Conservation (phyloP, 2,113 vertebrate genomes). For the Ctenomys sociabilis region DNA sequence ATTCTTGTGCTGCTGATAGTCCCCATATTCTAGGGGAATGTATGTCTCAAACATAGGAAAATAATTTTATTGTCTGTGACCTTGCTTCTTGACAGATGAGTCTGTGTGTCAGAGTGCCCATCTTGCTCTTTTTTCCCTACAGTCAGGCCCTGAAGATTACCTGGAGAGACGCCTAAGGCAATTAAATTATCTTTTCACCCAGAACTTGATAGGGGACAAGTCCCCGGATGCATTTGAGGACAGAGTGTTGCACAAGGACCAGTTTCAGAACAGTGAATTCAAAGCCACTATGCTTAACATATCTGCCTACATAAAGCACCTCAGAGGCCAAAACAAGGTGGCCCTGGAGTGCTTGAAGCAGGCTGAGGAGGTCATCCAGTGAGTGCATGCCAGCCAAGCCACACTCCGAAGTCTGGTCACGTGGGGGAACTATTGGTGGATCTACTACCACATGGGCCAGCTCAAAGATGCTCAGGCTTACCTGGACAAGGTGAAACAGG, state of each 20-base stretch:
- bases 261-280: conserved; percentile 56
- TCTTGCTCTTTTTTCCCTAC: neutral
- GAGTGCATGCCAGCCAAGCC: neutral
- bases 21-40: neutral
- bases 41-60: neutral
- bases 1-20: neutral
- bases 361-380: conserved; percentile 50
- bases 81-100: neutral
- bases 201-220: conserved; percentile 60
- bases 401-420: conserved; percentile 66
- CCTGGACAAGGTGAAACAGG: conserved; percentile 58
- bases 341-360: conserved; percentile 65
- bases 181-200: conserved; percentile 82
- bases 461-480: conserved; percentile 45
- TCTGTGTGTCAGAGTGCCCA: neutral
- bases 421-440: conserved; percentile 79
- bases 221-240: conserved; percentile 64
- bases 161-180: conserved; percentile 56
- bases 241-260: conserved; percentile 18
- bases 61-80: neutral
- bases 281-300: conserved; percentile 53
- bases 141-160: conserved; percentile 25
- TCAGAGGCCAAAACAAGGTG: neutral
- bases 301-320: conserved; percentile 66
- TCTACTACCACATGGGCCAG: conserved; percentile 69